Base-by-base conservation (phyloP, 2,888 invertebrate genomes). In the Epirrhoe tristata region DNA sequence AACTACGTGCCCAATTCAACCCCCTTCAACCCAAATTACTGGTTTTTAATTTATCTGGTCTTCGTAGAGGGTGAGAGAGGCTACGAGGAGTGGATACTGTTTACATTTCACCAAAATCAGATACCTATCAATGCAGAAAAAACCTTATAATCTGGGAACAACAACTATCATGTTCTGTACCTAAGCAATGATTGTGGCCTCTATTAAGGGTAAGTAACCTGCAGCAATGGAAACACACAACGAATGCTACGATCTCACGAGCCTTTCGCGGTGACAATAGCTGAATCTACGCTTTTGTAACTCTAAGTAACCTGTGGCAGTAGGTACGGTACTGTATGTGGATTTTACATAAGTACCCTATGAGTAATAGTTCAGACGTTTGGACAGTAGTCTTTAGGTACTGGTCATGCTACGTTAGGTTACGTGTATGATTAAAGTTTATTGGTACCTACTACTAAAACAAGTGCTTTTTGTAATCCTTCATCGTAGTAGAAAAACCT, bases 301-400 rank as follows among this genome's bases (percentile, higher is more conserved):
- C 58, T 59, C n/a, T 59, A 16, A 32, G 10, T 51, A 10, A 32
- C 17, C 55, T 65, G 51, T 56, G 51, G 32, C 51, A 32, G 71
- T n/a, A n/a, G n/a, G n/a, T 76, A 80, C 77, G 74, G 72, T 77
- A 76, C 68, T 60, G 68, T 55, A 57, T 58, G 58, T 17, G 3
- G 1, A 24, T 24, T 24, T 1, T 24, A 3, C 24, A 24, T 24
- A 24, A 24, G 24, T 24, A 24, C 24, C 36, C 16, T 14, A 58
- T 34, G 43, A 14, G n/a, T 36, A 51, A 56, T 56, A 12, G 32
- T 43, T 54, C n/a, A 50, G 31, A 51, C 10, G 24, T 50, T 24
- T 6, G 10, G 36, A 43, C 43, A 14, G 14, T n/a, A 46, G 36
- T 36, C 36, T n/a, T n/a, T n/a, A n/a, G 8, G 36, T 36, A 10